Conservation (phyloP, 1,140 invertebrate genomes). For the Triops longicaudatus region DNA sequence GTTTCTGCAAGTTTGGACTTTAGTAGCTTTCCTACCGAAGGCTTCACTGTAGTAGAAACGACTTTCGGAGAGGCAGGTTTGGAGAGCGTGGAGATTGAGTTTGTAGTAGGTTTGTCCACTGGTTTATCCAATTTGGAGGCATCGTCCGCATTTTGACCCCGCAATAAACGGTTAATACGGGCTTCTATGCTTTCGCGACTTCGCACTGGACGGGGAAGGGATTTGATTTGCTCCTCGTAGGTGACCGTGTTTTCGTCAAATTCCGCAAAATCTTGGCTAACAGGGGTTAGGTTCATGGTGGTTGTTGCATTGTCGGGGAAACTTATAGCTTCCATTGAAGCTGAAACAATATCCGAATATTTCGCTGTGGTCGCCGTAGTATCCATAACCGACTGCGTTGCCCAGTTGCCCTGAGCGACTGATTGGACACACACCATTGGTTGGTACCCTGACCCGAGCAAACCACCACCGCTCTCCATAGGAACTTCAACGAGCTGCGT, state of each 20-base stretch:
- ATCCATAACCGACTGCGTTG: conserved; percentile 16
- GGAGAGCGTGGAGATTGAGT: not conserved
- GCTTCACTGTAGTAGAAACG: not conserved
- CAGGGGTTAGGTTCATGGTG: not conserved
- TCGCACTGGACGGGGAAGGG: not conserved
- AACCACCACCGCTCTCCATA: conserved; percentile 15
- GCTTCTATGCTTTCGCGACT: conserved; percentile 26
- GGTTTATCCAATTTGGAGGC: not conserved
- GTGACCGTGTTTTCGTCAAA: not conserved
- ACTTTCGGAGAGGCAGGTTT: not conserved
- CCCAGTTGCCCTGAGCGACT: conserved; percentile 7
- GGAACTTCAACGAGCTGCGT: conserved; percentile 27
- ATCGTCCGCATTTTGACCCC: conserved; percentile 18
- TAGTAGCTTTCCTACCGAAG: not conserved
- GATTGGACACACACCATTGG: not conserved
- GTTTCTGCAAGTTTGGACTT: not conserved
- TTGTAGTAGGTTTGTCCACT: not conserved
- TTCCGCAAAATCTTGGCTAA: not conserved
- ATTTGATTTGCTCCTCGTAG: not conserved
- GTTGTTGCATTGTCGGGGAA: conserved; percentile 21
- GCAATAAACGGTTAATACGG: conserved; percentile 20
- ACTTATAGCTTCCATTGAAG: conserved; percentile 27
- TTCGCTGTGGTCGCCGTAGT: conserved; percentile 6
- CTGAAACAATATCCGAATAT: conserved; percentile 27
- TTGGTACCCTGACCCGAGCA: not conserved